Evolutionary conservation across 2,888 invertebrate species (phyloP).

Genomic region (Conops quadrifasciatus): DNA sequence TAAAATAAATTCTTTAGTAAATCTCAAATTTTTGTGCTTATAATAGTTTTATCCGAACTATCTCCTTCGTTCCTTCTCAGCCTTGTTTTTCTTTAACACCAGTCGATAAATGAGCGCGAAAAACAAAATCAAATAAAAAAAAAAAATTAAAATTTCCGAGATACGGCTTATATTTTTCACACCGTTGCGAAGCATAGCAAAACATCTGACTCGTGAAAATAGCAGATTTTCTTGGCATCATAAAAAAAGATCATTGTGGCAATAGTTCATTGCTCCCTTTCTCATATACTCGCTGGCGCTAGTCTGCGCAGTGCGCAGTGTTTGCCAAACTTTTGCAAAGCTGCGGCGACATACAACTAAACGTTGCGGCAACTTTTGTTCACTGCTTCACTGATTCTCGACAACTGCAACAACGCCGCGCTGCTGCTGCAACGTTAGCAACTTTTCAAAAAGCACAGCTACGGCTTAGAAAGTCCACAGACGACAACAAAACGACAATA

Average conservation of each 20-base stretch:
- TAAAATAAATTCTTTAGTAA: not conserved
- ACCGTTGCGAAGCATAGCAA: too few relatives aligned
- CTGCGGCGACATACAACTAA: slow-evolving; percentile 12
- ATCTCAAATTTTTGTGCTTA: too few relatives aligned
- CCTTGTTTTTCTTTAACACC: too few relatives aligned
- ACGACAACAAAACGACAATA: not conserved
- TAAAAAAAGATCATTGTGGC: slow-evolving; percentile 17
- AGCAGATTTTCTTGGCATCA: slow-evolving; percentile 21
- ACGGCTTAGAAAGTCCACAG: slow-evolving; percentile 12
- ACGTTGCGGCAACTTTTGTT: not conserved
- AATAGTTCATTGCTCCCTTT: slow-evolving; percentile 37
- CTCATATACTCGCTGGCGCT: not conserved
- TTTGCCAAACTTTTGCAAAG: slow-evolving; percentile 14
- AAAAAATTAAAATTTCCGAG: too few relatives aligned
- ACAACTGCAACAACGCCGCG: too few relatives aligned
- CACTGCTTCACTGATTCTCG: slow-evolving; percentile 7
- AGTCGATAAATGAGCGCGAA: too few relatives aligned
- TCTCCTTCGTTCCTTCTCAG: too few relatives aligned
- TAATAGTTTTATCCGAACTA: too few relatives aligned
- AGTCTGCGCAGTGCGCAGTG: slow-evolving; percentile 5
- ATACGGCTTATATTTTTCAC: too few relatives aligned
- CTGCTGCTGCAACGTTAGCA: slow-evolving; percentile 7
- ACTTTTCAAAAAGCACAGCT: slow-evolving; percentile 25
- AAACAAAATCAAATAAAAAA: too few relatives aligned
- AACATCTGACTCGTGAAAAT: slow-evolving; percentile 17